Base-by-base conservation (phyloP, 2,797 vertebrate genomes). In the Typhlichthys subterraneus region DNA sequence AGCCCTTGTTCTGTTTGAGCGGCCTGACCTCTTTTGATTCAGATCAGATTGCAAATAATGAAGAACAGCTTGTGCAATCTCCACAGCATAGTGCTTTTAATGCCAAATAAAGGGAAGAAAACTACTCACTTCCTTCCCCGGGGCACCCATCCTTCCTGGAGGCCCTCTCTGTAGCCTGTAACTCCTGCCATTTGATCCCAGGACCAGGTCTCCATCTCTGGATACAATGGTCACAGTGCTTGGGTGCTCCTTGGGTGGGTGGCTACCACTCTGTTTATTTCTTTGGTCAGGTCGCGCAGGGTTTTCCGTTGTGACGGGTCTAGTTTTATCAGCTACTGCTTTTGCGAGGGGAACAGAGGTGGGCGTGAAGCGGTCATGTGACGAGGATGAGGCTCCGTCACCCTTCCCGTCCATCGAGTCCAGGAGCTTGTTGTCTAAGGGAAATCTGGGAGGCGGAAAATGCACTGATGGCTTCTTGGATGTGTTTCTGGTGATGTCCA, bases 61-160 rank as follows among this genome's bases (percentile, higher is more conserved):
- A 57, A 74, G 70, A 78, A 65, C 81, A 81, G 79, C 50, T 48
- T 70, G 71, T 68, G 61, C 66, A 67, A 72, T 59, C 53, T 69
- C 59, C 65, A 61, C 65, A 76, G 59, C 56, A 67, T 19, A 53
- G 33, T 38, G 33, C 8, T 38, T 38, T 38, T 8, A 42, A 12
- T 14, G 15, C 31, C n/a, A n/a, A 9, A 8, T 0, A 48, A 12
- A 29, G 14, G 38, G 1, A 0, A 42, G 5, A 15, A 50, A 3
- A 42, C 12, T 14, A 92, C 94, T 94, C 76, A 95, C 95, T 12
- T 91, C 87, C 53, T 70, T 68, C 54, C 95, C 95, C 0, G 87
- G 89, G 0, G 85, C 89, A 5, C 95, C 95, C 0, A 88, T 88
- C 56, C 70, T 69, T 2, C 95, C 95, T 0, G 72, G 82, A 0